These are phyloP conservation scores for Zoanthus sansibaricus DNA, from an alignment of 92 coral and sea anemone species.

Conservation along the genomic window DNA sequence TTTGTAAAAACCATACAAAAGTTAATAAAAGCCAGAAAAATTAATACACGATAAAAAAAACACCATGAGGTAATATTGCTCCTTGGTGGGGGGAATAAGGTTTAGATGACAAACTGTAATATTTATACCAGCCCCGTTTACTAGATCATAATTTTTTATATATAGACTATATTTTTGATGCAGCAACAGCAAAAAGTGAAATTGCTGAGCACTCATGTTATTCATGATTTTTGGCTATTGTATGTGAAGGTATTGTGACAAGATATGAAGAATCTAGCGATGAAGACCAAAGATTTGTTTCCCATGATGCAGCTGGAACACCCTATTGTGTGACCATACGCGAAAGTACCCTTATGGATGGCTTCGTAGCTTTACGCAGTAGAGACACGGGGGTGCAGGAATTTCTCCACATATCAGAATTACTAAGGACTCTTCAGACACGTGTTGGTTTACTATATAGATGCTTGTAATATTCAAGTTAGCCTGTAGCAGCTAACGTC, in stretches of 20 bases:
- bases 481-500: no score
- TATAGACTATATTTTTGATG: no score
- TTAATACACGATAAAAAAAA: no score
- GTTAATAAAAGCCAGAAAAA: no score
- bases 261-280: conserved; percentile 7
- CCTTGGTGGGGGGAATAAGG: no score
- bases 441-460: conserved; percentile 6
- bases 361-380: conserved; percentile 84
- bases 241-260: background rate
- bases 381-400: conserved; percentile 94
- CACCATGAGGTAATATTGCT: no score
- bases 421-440: conserved; percentile 79
- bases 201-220: no score
- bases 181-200: no score
- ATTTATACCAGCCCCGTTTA: no score
- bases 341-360: conserved; percentile 83
- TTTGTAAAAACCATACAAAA: no score
- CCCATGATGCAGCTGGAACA: conserved; percentile 91
- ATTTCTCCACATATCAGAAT: conserved; percentile 89
- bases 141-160: no score
- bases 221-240: background rate
- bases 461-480: background rate
- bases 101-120: no score
- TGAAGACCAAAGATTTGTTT: conserved; percentile 65
- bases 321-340: conserved; percentile 89